These are phyloP conservation scores for Argyresthia goedartella DNA, from an alignment of 2,888 invertebrate genomes.

Conservation along the genomic window DNA sequence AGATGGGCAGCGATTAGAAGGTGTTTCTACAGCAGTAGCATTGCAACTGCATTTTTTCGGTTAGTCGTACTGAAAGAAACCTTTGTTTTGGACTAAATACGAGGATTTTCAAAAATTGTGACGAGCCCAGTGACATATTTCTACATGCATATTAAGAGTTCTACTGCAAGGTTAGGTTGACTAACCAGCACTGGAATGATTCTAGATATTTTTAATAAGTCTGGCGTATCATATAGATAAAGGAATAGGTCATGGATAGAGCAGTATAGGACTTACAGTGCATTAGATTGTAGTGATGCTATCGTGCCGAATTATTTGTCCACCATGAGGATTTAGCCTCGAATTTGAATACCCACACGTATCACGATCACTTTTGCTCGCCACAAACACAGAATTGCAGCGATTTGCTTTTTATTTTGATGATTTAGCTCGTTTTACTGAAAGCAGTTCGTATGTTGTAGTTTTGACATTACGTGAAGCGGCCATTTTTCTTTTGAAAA, in stretches of 20 bases:
- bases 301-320: slow-evolving; percentile 19
- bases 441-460: slow-evolving; percentile 35
- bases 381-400: slow-evolving; percentile 26
- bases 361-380: slow-evolving; percentile 25
- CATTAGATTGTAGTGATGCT: slow-evolving; percentile 42
- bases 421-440: slow-evolving; percentile 41
- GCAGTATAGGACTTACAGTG: slow-evolving; percentile 44
- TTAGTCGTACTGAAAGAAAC: no score
- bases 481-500: slow-evolving; percentile 56
- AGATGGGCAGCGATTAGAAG: no score
- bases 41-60: no score
- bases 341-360: slow-evolving; percentile 21
- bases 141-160: not conserved
- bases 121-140: not conserved
- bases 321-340: slow-evolving; percentile 26
- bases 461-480: slow-evolving; percentile 18
- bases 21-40: no score
- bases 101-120: not conserved
- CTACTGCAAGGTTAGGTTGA: not conserved
- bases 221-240: slow-evolving; percentile 6
- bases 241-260: slow-evolving; percentile 12
- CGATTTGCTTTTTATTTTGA: slow-evolving; percentile 24
- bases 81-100: not conserved
- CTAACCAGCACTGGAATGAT: not conserved
- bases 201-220: not conserved